Evolutionary conservation across 1,140 invertebrate species (phyloP).

Genomic region (Polypedilum vanderplanki): DNA sequence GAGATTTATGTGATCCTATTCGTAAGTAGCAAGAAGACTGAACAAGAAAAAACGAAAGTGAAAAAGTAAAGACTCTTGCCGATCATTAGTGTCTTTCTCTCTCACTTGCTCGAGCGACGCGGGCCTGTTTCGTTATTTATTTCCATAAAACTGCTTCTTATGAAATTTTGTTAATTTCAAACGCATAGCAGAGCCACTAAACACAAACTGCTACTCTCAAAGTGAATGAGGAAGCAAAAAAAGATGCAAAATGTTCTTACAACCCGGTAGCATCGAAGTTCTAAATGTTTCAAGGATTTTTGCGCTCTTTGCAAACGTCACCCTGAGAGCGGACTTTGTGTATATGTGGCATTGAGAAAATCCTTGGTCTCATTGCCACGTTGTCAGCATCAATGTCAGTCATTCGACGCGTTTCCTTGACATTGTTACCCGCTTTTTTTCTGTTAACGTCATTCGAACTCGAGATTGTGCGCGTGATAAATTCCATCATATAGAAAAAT

Average conservation of each 20-base stretch:
- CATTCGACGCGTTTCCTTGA: conserved; percentile 12
- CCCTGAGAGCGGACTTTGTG: background rate
- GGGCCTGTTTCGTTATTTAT: no score
- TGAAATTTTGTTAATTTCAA: background rate
- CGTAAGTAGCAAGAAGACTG: conserved; percentile 26
- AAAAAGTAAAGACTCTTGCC: conserved; percentile 29
- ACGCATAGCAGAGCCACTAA: no score
- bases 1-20: background rate
- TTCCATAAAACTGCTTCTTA: background rate
- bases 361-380: background rate
- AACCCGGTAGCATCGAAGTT: conserved; percentile 24
- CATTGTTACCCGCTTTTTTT: background rate
- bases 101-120: no score
- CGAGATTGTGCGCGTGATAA: background rate
- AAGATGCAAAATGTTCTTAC: conserved; percentile 12
- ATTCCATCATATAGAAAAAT: conserved; percentile 12
- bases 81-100: conserved; percentile 22
- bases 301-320: background rate
- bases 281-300: conserved; percentile 26
- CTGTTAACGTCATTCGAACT: background rate
- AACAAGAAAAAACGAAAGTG: conserved; percentile 29
- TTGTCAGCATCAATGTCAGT: conserved; percentile 5
- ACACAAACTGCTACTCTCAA: background rate
- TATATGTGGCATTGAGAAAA: conserved; percentile 24
- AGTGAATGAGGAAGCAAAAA: background rate